A percentile compares a stretch with the other conserved stretches of the same genome.
These are phyloP conservation scores for Scolopax mira DNA, from an alignment of 2,113 vertebrate species.

Conservation along the genomic window DNA sequence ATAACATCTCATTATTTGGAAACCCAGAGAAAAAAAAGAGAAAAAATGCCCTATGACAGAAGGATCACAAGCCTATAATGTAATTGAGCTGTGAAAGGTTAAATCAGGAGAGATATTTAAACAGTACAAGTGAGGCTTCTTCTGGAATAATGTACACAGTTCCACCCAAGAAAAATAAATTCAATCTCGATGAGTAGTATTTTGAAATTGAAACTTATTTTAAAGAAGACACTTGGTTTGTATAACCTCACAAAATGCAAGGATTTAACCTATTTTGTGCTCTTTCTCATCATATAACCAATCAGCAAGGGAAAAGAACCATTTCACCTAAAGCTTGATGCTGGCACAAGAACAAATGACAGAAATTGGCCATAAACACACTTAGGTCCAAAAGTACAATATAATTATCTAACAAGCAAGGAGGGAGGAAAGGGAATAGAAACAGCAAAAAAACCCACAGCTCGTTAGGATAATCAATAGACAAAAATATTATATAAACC, in stretches of 20 bases:
- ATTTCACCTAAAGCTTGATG: not conserved
- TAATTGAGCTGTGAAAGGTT: not conserved
- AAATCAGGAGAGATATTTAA: not conserved
- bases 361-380: not conserved
- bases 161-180: not conserved
- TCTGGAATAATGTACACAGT: not conserved
- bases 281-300: not conserved
- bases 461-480: not conserved
- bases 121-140: not conserved
- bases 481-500: not conserved
- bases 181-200: not conserved
- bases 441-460: not conserved
- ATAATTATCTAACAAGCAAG: not conserved
- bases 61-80: not conserved
- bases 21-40: not conserved
- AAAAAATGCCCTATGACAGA: not conserved
- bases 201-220: not conserved
- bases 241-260: not conserved
- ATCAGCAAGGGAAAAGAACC: not conserved
- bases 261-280: not conserved
- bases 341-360: not conserved
- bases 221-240: not conserved
- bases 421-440: fast-evolving
- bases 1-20: not conserved
- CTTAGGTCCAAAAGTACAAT: not conserved